Evolutionary conservation across 2,888 invertebrate species (phyloP), one percentile per base, ranked within the genome.

Genomic region (Phanerotoma sp.): DNA sequence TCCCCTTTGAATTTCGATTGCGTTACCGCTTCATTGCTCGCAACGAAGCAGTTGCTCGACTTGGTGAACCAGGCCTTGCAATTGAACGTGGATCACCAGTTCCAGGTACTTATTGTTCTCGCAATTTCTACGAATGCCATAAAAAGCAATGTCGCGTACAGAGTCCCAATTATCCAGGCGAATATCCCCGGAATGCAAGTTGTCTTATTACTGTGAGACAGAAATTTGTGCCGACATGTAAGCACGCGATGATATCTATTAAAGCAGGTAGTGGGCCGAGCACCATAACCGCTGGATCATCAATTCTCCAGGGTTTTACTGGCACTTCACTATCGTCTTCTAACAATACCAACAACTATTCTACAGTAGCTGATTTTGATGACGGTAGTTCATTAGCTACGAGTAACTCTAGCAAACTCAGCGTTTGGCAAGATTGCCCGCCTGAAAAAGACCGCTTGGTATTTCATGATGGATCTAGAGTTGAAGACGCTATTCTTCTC

Each of bases 161-260:
- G 79, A 91, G 91, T 63, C 93, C 94, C 48, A 93, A 93, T 79
- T 94, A 92, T 75, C 93, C 93, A 10, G 93, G 93, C 55, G 90
- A 93, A 84, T 88, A 88, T 69, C 88, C 88, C 6, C 80, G 94
- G 62, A 95, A 95, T 79, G 93, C 95, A 20, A 91, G 93, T 57
- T 96, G 96, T 78, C 89, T 91, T 77, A 92, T 93, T 84, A 91
- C 90, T 61, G 81, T 93, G 62, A 83, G 91, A 33, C 91, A 93
- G 78, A 88, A 91, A 75, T 59, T 65, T 35, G 88, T 91, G 60
- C 91, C 93, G 11, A 91, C 89, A 40, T 93, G 93, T 78, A 93
- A 93, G 75, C 91, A 92, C 78, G 93, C 93, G 32, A 92, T 93
- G 89, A 89, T 94, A 66, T 88, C 91, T 15, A 89, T 93, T 4